A percentile compares a stretch with the other conserved stretches of the same genome.
These are phyloP conservation scores for Eudasyphora cyanicolor DNA, from an alignment of 2,888 invertebrate genomes.

Conservation along the genomic window DNA sequence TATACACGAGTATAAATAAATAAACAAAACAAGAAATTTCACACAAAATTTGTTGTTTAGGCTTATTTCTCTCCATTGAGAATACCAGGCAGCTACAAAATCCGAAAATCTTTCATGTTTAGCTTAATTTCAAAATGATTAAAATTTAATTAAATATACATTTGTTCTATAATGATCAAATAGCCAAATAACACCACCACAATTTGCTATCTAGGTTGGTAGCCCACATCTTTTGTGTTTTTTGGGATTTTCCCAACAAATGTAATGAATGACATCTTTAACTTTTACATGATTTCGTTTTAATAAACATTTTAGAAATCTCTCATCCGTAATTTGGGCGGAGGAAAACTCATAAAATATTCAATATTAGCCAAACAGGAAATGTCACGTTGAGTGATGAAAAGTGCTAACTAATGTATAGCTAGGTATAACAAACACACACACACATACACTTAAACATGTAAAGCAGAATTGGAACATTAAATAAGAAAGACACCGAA, in stretches of 20 bases:
- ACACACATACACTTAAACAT: no score
- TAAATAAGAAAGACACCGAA: neutral
- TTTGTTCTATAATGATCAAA: slow-evolving; percentile 20
- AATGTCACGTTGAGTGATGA: slow-evolving; percentile 20
- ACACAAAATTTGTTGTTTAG: neutral
- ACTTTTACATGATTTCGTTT: neutral
- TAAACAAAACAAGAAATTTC: neutral
- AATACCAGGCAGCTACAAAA: no score
- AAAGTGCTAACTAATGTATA: neutral
- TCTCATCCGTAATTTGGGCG: no score
- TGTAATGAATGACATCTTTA: slow-evolving; percentile 6
- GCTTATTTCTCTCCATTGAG: neutral
- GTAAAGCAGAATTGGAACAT: neutral
- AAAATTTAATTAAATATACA: neutral
- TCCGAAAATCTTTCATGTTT: no score
- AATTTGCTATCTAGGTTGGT: no score
- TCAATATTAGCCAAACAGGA: slow-evolving; percentile 26
- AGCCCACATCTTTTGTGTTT: neutral
- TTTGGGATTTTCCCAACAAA: no score
- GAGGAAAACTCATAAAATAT: slow-evolving; percentile 19
- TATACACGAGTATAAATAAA: neutral
- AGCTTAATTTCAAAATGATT: neutral
- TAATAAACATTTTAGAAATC: neutral
- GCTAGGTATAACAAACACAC: neutral
- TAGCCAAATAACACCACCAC: neutral